Percentiles rank a stretch among this genome's conserved stretches.
Evolutionary conservation across 2,888 invertebrate species (phyloP).

Genomic region (Onthophagus sagittarius): DNA sequence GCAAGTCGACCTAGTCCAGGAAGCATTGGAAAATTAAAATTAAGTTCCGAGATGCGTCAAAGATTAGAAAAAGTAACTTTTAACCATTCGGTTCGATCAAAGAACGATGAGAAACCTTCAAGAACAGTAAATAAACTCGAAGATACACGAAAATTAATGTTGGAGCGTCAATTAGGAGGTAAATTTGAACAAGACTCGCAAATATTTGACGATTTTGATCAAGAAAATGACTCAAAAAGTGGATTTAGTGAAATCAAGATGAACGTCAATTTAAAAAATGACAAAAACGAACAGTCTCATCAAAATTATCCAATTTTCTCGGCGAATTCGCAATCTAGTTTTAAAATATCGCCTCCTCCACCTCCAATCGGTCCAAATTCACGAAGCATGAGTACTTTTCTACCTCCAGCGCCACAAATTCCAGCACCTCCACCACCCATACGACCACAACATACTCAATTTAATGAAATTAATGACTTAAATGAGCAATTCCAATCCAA

Average conservation of each 20-base stretch:
- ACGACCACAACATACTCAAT: conserved; percentile 60
- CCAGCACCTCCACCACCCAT: conserved; percentile 60
- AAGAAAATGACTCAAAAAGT: too few species aligned
- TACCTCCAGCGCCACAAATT: conserved; percentile 60
- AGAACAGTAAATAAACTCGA: conserved; percentile 76
- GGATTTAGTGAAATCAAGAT: conserved; percentile 53
- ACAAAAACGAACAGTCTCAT: conserved; percentile 41
- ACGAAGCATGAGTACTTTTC: conserved; percentile 33
- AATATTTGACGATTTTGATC: too few species aligned
- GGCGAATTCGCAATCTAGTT: conserved; percentile 50
- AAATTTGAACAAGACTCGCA: conserved; percentile 45
- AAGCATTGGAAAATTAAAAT: conserved; percentile 84
- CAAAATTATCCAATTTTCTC: conserved; percentile 43
- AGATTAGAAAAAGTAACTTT: conserved; percentile 85
- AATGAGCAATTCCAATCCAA: conserved; percentile 32
- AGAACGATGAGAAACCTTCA: conserved; percentile 65
- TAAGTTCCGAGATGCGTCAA: conserved; percentile 89
- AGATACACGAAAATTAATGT: conserved; percentile 77
- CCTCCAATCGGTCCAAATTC: conserved; percentile 56
- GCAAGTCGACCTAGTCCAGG: conserved; percentile 79
- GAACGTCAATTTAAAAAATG: conserved; percentile 33
- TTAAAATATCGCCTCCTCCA: conserved; percentile 49
- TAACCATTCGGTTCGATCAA: conserved; percentile 79
- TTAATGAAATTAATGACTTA: conserved; percentile 51
- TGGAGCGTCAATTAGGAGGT: conserved; percentile 79